phyloP scores from a whole-genome alignment of 92 coral and sea anemone genomes.

The Bergia sp. region DNA sequence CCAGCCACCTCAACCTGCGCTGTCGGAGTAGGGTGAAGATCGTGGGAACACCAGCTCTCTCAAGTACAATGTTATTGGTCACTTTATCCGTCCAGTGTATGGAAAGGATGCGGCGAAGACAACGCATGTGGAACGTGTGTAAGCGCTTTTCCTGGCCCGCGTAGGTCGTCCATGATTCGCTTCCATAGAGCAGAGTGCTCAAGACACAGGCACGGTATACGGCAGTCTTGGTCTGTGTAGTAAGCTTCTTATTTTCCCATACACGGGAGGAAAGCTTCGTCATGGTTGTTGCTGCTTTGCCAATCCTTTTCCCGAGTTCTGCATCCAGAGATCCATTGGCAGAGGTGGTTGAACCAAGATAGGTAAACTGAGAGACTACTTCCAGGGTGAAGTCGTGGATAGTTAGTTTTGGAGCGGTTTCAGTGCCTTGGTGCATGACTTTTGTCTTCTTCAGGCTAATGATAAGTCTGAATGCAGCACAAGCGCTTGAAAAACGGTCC shows the following conservation, averaged over 20 bases:
- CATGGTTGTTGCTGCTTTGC: constrained; percentile 3
- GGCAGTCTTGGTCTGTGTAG: background rate
- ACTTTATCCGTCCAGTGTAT: background rate
- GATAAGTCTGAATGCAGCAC: background rate
- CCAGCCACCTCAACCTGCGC: constrained; percentile 3
- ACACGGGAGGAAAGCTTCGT: background rate
- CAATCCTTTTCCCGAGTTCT: constrained; percentile 12
- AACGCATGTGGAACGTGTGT: background rate
- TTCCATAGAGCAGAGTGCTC: background rate
- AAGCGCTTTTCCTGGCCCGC: background rate
- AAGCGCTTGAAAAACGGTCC: background rate
- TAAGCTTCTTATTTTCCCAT: background rate
- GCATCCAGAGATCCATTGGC: constrained; percentile 20
- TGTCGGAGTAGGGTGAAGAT: background rate
- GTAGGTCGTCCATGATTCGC: too few relatives aligned
- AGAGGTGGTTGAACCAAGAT: constrained; percentile 9
- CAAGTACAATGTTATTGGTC: background rate
- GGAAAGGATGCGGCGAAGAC: background rate
- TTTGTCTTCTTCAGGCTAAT: background rate
- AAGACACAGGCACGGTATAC: background rate
- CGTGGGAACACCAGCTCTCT: constrained; percentile 8
- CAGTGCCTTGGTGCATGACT: background rate
- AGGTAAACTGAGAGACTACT: constrained; percentile 3
- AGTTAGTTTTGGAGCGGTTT: background rate
- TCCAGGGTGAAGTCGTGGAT: background rate